These are phyloP conservation scores for Phylloscopus collybita DNA, from an alignment of 2,797 vertebrate species.

Conservation along the genomic window DNA sequence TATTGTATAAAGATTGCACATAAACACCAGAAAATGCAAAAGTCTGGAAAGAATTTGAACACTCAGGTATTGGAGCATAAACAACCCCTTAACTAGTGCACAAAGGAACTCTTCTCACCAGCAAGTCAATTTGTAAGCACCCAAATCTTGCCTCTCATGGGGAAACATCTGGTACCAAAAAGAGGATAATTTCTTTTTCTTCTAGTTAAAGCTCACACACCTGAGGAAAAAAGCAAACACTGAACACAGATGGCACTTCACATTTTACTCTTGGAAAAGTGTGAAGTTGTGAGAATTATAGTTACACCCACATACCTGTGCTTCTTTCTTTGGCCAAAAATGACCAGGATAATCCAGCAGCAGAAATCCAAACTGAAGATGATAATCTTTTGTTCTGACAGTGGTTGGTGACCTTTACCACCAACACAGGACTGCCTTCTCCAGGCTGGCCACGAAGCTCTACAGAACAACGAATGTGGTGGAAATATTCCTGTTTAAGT, in stretches of 20 bases:
- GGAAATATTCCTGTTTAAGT: background rate
- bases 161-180: slow-evolving; percentile 47
- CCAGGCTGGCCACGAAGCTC: background rate
- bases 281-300: background rate
- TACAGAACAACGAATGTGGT: background rate
- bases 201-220: slow-evolving; percentile 29
- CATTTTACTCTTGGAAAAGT: background rate
- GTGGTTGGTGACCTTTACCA: background rate
- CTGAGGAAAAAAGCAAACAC: slow-evolving; percentile 8
- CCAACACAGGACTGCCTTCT: background rate
- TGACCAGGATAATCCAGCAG: background rate
- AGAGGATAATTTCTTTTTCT: slow-evolving; percentile 1
- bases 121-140: background rate
- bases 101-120: background rate
- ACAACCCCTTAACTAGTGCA: background rate
- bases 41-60: background rate
- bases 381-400: background rate
- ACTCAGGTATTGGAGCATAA: slow-evolving; percentile 23
- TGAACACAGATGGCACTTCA: slow-evolving; percentile 31
- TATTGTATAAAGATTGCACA: background rate
- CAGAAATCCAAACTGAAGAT: background rate
- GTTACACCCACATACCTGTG: background rate
- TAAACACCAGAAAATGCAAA: background rate
- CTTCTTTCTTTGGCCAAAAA: background rate
- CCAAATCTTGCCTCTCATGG: slow-evolving; percentile 6